Conservation (phyloP, 1,140 invertebrate genomes). For the Calephelis virginiensis region DNA sequence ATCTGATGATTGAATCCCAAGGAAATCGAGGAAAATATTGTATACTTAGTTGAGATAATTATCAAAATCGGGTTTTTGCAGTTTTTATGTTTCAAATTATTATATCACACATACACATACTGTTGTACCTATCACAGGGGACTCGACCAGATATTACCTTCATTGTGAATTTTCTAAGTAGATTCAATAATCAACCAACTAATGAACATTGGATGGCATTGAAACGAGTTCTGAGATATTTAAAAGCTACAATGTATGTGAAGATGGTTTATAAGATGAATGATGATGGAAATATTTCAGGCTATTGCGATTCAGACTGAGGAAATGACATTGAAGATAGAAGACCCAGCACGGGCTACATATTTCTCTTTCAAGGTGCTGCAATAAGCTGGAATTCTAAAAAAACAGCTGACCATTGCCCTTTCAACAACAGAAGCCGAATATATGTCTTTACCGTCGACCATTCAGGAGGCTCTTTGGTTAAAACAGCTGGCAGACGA, state of each 20-base stretch:
- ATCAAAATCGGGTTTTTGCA: no score
- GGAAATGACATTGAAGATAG: no score
- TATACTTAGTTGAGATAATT: no score
- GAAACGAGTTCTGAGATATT: background rate
- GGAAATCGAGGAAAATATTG: no score
- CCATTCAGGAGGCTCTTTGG: constrained; percentile 5
- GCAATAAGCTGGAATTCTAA: constrained; percentile 1
- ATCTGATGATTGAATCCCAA: no score
- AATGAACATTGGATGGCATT: constrained; percentile 6
- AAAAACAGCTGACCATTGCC: constrained; percentile 4
- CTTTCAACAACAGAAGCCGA: constrained; percentile 2
- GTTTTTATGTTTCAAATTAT: no score
- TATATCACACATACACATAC: no score
- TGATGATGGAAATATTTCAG: constrained; percentile 5
- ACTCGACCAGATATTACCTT: constrained; percentile 9
- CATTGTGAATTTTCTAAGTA: constrained; percentile 9
- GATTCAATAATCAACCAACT: constrained; percentile 12
- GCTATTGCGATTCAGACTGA: constrained; percentile 14
- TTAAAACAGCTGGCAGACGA: constrained; percentile 1
- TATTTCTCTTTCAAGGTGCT: no score
- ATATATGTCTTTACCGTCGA: constrained; percentile 2
- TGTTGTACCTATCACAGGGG: constrained; percentile 4
- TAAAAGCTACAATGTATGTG: constrained; percentile 1
- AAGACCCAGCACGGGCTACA: no score
- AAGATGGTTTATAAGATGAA: constrained; percentile 6